phyloP scores from a whole-genome alignment of 2,113 vertebrate genomes.

The Chionodraco myersi region DNA sequence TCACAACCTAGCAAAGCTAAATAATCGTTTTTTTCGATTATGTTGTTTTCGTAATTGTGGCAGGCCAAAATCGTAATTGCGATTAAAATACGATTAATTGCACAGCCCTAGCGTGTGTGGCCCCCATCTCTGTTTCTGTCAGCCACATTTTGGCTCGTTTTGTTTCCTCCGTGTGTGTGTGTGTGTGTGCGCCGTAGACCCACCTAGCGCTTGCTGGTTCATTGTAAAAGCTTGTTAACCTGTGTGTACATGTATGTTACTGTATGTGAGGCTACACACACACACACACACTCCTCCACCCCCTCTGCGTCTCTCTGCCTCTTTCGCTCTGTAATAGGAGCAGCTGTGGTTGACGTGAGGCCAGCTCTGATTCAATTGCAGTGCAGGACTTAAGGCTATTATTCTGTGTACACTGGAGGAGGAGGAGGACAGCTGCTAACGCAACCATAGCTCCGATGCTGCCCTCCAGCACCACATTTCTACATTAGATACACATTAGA shows the following conservation, averaged over 20 bases:
- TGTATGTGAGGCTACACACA: slow-evolving; percentile 4
- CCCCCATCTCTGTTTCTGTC: slow-evolving; percentile 47
- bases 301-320: slow-evolving; percentile 50
- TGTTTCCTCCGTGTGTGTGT: neutral
- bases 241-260: slow-evolving; percentile 23
- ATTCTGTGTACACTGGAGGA: slow-evolving; percentile 60
- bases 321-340: slow-evolving; percentile 76
- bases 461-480: slow-evolving; percentile 24
- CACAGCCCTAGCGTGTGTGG: slow-evolving; percentile 41
- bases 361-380: slow-evolving; percentile 81
- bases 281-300: slow-evolving; percentile 14
- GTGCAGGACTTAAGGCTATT: slow-evolving; percentile 73
- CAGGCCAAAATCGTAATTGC: no score
- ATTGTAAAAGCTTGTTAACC: slow-evolving; percentile 47
- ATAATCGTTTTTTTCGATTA: no score
- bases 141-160: slow-evolving; percentile 32
- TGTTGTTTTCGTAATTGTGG: no score
- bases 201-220: slow-evolving; percentile 32
- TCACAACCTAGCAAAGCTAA: no score
- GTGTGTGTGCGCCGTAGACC: neutral
- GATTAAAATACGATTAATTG: no score
- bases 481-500: neutral
- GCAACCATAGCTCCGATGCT: slow-evolving; percentile 36
- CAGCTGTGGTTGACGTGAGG: slow-evolving; percentile 80
- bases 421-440: slow-evolving; percentile 66